A percentile compares a stretch with the other conserved stretches of the same genome.
Evolutionary conservation across 2,113 vertebrate genomes (phyloP).

Genomic region (Elgaria multicarinata): DNA sequence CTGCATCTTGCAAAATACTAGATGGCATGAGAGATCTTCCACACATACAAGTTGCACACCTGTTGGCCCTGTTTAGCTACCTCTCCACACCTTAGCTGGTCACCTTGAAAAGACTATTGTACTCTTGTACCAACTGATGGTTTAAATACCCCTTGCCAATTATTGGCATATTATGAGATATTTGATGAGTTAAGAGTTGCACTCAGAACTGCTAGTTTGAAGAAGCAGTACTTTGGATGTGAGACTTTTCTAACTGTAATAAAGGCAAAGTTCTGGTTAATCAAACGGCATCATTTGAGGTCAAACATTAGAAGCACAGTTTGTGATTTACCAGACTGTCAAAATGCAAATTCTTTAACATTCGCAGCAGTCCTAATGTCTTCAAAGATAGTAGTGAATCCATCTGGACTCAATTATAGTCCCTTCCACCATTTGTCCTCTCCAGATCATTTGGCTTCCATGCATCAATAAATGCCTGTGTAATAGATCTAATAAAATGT

Average conservation of each 20-base stretch:
- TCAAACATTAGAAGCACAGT: background rate
- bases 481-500: conserved; percentile 2
- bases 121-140: background rate
- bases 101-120: background rate
- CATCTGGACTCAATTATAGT: conserved; percentile 17
- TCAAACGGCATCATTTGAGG: background rate
- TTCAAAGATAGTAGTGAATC: background rate
- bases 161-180: background rate
- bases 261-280: background rate
- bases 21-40: background rate
- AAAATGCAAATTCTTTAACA: background rate
- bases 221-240: background rate
- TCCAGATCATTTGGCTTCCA: conserved; percentile 14
- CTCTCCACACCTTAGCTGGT: background rate
- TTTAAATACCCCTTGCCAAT: background rate
- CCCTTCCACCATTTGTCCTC: conserved; percentile 10
- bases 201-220: background rate
- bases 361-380: background rate
- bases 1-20: background rate
- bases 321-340: background rate
- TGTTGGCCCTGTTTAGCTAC: background rate
- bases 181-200: background rate
- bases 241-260: background rate
- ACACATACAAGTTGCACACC: background rate
- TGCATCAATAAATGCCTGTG: conserved; percentile 9